phyloP scores from a whole-genome alignment of 92 coral and sea anemone species.

The Porites cylindrica region DNA sequence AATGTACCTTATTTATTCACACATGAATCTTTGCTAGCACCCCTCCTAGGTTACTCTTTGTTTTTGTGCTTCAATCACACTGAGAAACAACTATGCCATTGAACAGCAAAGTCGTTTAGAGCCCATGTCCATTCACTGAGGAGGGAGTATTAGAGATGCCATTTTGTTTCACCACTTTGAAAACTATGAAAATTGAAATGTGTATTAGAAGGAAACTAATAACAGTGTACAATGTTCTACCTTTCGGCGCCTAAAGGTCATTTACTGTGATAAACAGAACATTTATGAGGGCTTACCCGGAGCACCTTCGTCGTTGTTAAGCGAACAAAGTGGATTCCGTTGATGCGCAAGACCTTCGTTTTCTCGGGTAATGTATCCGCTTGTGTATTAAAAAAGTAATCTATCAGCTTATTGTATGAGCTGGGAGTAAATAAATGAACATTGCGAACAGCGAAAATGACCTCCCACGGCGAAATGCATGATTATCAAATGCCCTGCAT shows the following conservation, averaged over 20 bases:
- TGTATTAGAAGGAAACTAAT: too few species aligned
- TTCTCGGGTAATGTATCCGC: neutral
- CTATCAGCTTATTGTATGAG: conserved; percentile 37
- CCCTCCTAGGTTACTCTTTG: conserved; percentile 18
- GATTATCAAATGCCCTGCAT: conserved; percentile 28
- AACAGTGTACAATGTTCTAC: too few species aligned
- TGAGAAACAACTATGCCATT: neutral
- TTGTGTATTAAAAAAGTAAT: neutral
- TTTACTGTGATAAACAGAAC: neutral
- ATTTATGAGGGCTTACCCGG: conserved; percentile 8
- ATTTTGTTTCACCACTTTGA: too few species aligned
- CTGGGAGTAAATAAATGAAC: conserved; percentile 23
- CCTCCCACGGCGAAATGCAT: conserved; percentile 37
- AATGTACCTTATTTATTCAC: neutral
- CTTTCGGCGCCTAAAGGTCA: too few species aligned
- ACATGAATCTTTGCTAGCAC: neutral
- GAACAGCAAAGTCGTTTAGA: neutral
- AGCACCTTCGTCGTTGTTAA: neutral
- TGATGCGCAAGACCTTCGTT: neutral
- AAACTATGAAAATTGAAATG: neutral
- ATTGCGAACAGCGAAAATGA: conserved; percentile 34
- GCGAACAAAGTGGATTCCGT: conserved; percentile 1
- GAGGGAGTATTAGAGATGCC: neutral
- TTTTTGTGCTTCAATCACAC: conserved; percentile 18
- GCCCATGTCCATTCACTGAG: neutral